Conservation (phyloP, 1,140 invertebrate species). For the Dryas iulia region DNA sequence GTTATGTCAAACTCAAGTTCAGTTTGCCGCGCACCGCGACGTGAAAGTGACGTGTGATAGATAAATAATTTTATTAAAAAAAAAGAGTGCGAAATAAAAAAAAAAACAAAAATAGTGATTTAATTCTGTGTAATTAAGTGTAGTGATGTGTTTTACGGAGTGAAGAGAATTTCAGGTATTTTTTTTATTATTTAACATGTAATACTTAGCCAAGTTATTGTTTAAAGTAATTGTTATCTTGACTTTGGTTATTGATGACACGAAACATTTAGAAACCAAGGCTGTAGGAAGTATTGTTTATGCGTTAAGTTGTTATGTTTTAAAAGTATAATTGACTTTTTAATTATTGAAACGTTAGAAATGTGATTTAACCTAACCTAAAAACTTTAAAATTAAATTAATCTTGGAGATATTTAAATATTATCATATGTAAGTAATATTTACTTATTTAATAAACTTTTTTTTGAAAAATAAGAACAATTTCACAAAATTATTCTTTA, state of each 20-base stretch:
- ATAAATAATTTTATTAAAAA: background rate
- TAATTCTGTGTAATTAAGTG: background rate
- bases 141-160: background rate
- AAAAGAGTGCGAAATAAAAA: background rate
- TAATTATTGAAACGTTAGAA: background rate
- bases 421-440: no score
- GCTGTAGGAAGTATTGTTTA: slow-evolving; percentile 8
- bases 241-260: slow-evolving; percentile 10
- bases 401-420: background rate
- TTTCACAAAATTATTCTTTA: no score
- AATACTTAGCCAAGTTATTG: background rate
- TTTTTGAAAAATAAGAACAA: no score
- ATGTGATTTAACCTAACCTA: background rate
- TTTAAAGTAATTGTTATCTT: slow-evolving; percentile 9
- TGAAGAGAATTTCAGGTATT: background rate
- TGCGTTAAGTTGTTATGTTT: background rate
- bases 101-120: background rate
- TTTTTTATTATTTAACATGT: background rate
- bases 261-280: slow-evolving; percentile 11
- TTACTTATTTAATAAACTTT: no score
- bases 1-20: slow-evolving; percentile 35
- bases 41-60: slow-evolving; percentile 31
- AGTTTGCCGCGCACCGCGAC: slow-evolving; percentile 51
- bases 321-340: background rate
- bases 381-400: background rate